A percentile compares a stretch with the other conserved stretches of the same genome.
phyloP scores from a whole-genome alignment of 2,113 vertebrate species.

The Garra rufa region DNA sequence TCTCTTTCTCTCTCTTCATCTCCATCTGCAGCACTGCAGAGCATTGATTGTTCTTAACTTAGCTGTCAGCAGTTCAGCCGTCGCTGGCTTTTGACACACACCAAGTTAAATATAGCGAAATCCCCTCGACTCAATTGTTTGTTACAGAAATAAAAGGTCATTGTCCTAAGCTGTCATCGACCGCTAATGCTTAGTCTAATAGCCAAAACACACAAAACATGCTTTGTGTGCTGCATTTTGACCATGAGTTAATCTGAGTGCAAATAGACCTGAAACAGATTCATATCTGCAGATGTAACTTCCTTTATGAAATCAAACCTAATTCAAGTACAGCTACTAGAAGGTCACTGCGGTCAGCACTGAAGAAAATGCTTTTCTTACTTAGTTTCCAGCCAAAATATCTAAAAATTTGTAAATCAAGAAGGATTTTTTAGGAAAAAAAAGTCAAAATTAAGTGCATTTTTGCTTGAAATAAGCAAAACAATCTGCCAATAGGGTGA shows the following conservation, averaged over 20 bases:
- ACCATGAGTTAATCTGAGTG: background rate
- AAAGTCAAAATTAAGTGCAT: no score
- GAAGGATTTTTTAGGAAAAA: no score
- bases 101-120: conserved; percentile 49
- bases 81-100: conserved; percentile 32
- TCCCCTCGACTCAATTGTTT: conserved; percentile 41
- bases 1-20: conserved; percentile 18
- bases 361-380: no score
- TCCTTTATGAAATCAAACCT: background rate
- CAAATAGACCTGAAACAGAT: background rate
- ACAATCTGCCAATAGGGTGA: no score
- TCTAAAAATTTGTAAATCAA: no score
- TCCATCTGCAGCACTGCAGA: conserved; percentile 22
- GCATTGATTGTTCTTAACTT: conserved; percentile 45
- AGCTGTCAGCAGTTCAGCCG: conserved; percentile 45
- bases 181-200: conserved; percentile 18
- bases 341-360: background rate
- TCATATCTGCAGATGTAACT: background rate
- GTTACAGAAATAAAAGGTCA: conserved; percentile 36
- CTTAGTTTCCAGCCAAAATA: no score
- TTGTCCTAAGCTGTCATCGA: conserved; percentile 26
- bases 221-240: background rate
- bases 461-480: no score
- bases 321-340: background rate
- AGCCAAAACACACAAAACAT: conserved; percentile 12